Conservation (phyloP, 2,888 invertebrate genomes). For the Sympetrum striolatum region DNA sequence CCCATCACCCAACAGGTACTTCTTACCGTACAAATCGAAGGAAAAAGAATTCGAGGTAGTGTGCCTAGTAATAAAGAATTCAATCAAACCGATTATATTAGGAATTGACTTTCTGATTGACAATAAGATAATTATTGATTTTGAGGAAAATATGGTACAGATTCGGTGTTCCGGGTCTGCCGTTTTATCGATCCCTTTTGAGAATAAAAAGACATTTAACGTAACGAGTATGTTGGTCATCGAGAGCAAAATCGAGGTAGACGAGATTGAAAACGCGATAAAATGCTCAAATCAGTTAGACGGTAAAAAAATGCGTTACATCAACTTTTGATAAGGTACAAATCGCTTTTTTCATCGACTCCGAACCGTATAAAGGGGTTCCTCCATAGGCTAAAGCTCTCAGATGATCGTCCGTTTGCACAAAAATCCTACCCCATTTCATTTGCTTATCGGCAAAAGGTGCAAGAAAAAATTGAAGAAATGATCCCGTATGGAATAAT, state of each 20-base stretch:
- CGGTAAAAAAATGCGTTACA: neutral
- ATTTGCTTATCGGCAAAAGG: neutral
- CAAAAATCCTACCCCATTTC: neutral
- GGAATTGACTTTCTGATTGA: neutral
- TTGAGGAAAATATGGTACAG: neutral
- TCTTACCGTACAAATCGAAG: neutral
- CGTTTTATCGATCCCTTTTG: no score
- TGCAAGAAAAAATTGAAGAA: slow-evolving; percentile 31
- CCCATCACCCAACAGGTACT: neutral
- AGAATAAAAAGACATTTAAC: neutral
- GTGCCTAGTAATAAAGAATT: neutral
- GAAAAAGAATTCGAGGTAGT: neutral
- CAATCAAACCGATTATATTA: neutral
- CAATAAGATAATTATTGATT: neutral
- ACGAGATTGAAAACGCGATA: neutral
- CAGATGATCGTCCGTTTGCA: neutral
- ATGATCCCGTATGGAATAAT: slow-evolving; percentile 33
- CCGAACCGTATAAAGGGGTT: neutral
- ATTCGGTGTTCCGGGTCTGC: fast-evolving
- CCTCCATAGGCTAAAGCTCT: neutral
- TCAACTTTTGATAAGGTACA: neutral
- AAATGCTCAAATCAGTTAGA: no score
- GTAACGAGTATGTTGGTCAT: fast-evolving
- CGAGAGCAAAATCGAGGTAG: no score
- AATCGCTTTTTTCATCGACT: neutral